Base-by-base conservation (phyloP, 2,113 vertebrate genomes). In the Gymnobelideus leadbeateri region DNA sequence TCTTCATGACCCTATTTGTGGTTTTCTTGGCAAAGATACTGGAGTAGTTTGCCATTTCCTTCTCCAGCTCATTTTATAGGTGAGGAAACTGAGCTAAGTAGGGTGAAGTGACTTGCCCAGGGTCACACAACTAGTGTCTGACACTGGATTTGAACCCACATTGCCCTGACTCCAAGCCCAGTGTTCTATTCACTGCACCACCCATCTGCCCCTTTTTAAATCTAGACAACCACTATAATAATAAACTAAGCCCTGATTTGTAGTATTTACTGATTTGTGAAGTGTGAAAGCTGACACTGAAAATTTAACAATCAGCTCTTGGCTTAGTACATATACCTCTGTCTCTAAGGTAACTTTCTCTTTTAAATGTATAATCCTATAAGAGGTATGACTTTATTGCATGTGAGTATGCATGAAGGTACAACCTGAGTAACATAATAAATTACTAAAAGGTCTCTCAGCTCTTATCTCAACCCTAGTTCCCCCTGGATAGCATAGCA, bases 401-500 rank as follows among this genome's bases (percentile, higher is more conserved):
- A 19, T 54, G 2, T 91, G 21, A 89, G 10, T 91, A 0, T n/a
- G 12, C 89, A 23, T 43, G 37, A 2, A 91, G 9, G 3, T 89
- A 92, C 4, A 77, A 28, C 46, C 37, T 47, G 89, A 96, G 16
- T 51, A 25, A 55, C 1, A 0, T 31, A 89, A 49, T 54, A 92
- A 90, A 91, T 11, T 8, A 91, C 47, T 53, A 84, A 94, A 14
- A 92, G 23, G 26, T 0, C 8, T 68, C 25, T 84, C 0, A 9
- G 49, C 68, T 89, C 24, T 84, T 68, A 51, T 90, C 89, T 68
- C 92, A 93, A 93, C 51, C 54, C 37, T 50, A 92, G 31, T 3
- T 93, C 95, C 89, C 57, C 51, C 51, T 84, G 51, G 94, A 68
- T 57, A 47, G 10, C 89, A 28, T 95, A 25, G 46, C 93, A 90